Base-by-base conservation (phyloP, 2,113 vertebrate species). In the Callospermophilus lateralis region DNA sequence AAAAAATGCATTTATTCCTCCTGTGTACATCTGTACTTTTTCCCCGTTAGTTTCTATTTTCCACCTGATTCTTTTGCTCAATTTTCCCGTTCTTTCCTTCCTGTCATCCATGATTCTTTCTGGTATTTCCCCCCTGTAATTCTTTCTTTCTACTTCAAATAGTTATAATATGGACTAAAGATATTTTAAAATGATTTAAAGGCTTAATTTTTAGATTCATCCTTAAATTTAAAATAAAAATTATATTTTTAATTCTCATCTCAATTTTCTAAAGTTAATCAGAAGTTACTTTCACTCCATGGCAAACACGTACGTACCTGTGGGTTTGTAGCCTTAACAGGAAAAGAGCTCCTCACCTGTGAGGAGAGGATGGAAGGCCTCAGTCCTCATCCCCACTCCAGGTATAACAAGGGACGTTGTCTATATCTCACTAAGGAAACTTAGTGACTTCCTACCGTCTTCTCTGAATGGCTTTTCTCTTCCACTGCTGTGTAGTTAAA, bases 141-240 rank as follows among this genome's bases (percentile, higher is more conserved):
- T 84, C 20, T 70, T 76, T 72, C 26, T 53, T 74, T 81, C 22
- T 89, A 32, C 51, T 61, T 70, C 74, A 89, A 94, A 92, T n/a
- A 84, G 22, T 16, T 34, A 19, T 26, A 70, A 51, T 6, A 26
- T 67, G 34, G n/a, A 53, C 73, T 13, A 73, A 73, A 94, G 73
- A 77, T 84, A 67, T 20, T 92, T 16, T 11, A 90, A 81, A 76
- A 32, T 53, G 34, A 65, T 10, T 79, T 79, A 63, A 45, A 26
- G 3, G 67, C 39, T 51, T 28, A 79, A 88, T 68, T 58, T 79
- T 76, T 80, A 72, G 58, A 48, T 76, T 86, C 37, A 8, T 79
- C 88, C 26, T 32, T 55, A 68, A 88, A 63, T 84, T 45, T 34
- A 51, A 91, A 84, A 30, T 28, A 28, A 80, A 83, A 87, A 4